Evolutionary conservation across 2,797 vertebrate genomes (phyloP).

Genomic region (Sebastes melanostomus): DNA sequence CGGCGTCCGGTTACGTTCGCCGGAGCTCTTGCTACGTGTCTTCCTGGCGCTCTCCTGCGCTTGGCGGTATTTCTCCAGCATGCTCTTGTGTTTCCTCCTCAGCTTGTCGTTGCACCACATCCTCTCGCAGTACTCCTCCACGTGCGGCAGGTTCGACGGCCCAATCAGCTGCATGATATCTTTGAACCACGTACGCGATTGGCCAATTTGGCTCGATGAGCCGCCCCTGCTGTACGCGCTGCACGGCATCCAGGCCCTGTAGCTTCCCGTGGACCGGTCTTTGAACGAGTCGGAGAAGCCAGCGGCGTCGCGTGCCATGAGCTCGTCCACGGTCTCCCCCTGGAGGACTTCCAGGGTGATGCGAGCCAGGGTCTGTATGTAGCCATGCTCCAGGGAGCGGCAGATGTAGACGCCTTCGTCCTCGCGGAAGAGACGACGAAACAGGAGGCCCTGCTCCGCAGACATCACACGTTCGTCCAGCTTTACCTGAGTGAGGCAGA

Average conservation of each 20-base stretch:
- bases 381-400: constrained; percentile 88
- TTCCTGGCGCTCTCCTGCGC: constrained; percentile 85
- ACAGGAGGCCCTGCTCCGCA: constrained; percentile 89
- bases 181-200: constrained; percentile 88
- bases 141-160: constrained; percentile 84
- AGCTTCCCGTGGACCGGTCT: constrained; percentile 48
- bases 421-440: constrained; percentile 85
- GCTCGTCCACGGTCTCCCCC: constrained; percentile 82
- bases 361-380: constrained; percentile 87
- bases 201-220: constrained; percentile 63
- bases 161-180: constrained; percentile 93
- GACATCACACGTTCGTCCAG: constrained; percentile 88
- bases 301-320: constrained; percentile 65
- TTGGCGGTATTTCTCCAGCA: constrained; percentile 88
- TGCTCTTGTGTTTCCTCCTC: constrained; percentile 86
- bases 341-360: constrained; percentile 85
- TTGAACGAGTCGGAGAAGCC: constrained; percentile 55
- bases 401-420: constrained; percentile 90
- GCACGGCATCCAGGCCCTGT: constrained; percentile 76
- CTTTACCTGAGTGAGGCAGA: constrained; percentile 83
- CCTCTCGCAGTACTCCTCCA: constrained; percentile 92
- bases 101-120: constrained; percentile 90
- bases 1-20: constrained; percentile 88
- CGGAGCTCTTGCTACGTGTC: constrained; percentile 80
- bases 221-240: constrained; percentile 65